Conservation (phyloP, 2,797 vertebrate species). For the Eulemur rubriventer region DNA sequence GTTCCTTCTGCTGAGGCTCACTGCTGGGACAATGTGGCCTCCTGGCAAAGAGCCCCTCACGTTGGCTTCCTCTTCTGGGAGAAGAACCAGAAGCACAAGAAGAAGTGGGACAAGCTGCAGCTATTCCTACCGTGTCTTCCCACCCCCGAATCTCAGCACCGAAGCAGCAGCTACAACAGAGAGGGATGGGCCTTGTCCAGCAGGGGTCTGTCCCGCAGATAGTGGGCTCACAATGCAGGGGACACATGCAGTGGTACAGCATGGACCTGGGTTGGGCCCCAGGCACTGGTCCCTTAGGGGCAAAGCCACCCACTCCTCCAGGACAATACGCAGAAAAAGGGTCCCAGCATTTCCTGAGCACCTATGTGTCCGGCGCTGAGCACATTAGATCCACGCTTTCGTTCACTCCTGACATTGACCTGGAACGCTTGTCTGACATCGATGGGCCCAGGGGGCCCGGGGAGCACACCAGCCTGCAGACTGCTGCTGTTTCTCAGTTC, state of each 20-base stretch:
- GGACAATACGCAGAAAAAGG: neutral
- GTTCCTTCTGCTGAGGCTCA: neutral
- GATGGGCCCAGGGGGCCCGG: neutral
- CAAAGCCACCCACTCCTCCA: neutral
- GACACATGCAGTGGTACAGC: neutral
- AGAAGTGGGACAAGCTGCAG: neutral
- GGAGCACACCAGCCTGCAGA: neutral
- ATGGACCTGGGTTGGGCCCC: neutral
- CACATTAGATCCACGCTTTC: neutral
- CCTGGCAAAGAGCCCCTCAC: neutral
- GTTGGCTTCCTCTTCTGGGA: neutral
- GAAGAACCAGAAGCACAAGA: neutral
- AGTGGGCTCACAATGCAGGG: neutral
- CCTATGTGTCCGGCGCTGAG: neutral
- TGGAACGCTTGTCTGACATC: neutral
- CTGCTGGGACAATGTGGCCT: neutral
- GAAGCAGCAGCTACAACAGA: neutral
- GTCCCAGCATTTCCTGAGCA: neutral
- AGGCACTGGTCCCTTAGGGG: neutral
- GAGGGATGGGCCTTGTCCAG: neutral
- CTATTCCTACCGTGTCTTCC: neutral
- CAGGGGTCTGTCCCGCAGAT: neutral
- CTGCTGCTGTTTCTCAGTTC: neutral
- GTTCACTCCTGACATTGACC: neutral
- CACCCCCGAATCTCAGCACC: neutral